These are phyloP conservation scores for Corythucha ciliata DNA, from an alignment of 2,888 invertebrate genomes.

Conservation along the genomic window DNA sequence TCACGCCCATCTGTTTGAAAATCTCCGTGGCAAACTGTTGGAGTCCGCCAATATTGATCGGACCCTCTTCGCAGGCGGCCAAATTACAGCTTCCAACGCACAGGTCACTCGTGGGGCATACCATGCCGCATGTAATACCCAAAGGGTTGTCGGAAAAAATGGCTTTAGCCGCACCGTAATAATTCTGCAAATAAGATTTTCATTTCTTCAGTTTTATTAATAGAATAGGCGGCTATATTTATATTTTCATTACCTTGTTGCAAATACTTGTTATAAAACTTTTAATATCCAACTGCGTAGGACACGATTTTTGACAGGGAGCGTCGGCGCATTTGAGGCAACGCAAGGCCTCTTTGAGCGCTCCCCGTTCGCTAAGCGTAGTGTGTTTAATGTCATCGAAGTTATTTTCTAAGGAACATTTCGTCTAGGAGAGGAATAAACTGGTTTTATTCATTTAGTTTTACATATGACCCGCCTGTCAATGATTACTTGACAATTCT, in stretches of 20 bases:
- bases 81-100: slow-evolving; percentile 98
- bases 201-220: not conserved
- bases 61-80: slow-evolving; percentile 90
- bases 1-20: slow-evolving; percentile 88
- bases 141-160: slow-evolving; percentile 96
- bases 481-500: slow-evolving; percentile 71
- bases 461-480: no score
- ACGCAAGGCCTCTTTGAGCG: slow-evolving; percentile 76
- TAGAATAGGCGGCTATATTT: no score
- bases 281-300: slow-evolving; percentile 94
- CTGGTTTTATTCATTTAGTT: not conserved
- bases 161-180: slow-evolving; percentile 92
- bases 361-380: slow-evolving; percentile 90
- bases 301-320: slow-evolving; percentile 97
- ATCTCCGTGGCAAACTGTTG: slow-evolving; percentile 97
- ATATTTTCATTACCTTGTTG: slow-evolving; percentile 68
- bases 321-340: slow-evolving; percentile 92
- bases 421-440: slow-evolving; percentile 35
- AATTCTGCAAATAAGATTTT: slow-evolving; percentile 58
- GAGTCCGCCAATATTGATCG: slow-evolving; percentile 96
- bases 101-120: slow-evolving; percentile 95
- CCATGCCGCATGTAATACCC: slow-evolving; percentile 94
- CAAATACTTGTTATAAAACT: slow-evolving; percentile 93
- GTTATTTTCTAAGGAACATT: slow-evolving; percentile 57
- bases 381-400: slow-evolving; percentile 97